Evolutionary conservation across 2,113 vertebrate genomes (phyloP).

Genomic region (Globicephala melas): DNA sequence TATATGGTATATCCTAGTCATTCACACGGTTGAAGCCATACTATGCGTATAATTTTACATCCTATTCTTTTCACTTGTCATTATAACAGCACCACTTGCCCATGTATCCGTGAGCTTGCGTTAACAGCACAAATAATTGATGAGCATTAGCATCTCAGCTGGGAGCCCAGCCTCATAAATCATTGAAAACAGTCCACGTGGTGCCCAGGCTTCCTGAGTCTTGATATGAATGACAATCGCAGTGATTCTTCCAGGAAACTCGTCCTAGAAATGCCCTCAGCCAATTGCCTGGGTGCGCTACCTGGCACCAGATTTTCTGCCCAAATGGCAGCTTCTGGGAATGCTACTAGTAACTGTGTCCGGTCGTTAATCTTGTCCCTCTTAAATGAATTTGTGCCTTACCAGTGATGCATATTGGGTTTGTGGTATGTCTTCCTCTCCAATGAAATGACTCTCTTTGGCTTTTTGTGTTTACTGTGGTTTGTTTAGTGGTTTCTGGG

Average conservation of each 20-base stretch:
- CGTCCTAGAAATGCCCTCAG: slow-evolving; percentile 33
- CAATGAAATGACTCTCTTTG: not conserved
- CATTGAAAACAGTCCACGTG: not conserved
- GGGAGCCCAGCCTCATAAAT: slow-evolving; percentile 53
- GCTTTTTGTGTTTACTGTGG: not conserved
- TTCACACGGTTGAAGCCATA: not conserved
- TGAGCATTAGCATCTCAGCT: slow-evolving; percentile 58
- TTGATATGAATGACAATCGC: not conserved
- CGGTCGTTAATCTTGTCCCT: not conserved
- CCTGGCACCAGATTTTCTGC: not conserved
- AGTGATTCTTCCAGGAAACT: slow-evolving; percentile 52
- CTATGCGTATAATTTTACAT: not conserved
- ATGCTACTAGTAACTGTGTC: not conserved
- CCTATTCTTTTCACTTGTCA: not conserved
- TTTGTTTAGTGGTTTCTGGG: not conserved
- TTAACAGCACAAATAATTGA: slow-evolving; percentile 75
- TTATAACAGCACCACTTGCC: not conserved
- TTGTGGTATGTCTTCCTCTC: not conserved
- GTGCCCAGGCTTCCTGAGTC: slow-evolving; percentile 48
- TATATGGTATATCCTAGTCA: not conserved
- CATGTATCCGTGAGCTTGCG: not conserved
- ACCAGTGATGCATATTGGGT: not conserved
- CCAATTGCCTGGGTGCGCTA: not conserved
- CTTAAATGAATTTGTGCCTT: not conserved
- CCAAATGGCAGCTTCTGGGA: slow-evolving; percentile 37